These are phyloP conservation scores for Leptopilina drosophilae DNA, from an alignment of 2,888 invertebrate species.

Conservation along the genomic window DNA sequence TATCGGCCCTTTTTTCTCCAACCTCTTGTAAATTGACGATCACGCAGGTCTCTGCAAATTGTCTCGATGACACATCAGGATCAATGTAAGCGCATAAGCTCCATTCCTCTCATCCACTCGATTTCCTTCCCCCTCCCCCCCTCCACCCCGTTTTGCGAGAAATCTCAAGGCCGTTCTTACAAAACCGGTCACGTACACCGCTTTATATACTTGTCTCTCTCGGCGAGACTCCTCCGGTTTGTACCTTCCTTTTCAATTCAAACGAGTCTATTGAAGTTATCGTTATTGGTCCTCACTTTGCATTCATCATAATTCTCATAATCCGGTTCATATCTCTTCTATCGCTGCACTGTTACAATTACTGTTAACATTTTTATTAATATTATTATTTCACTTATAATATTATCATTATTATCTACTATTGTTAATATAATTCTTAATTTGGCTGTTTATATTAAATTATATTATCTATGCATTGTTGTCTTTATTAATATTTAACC, in stretches of 20 bases:
- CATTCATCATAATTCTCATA: background rate
- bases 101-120: slow-evolving; percentile 23
- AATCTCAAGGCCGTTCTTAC: slow-evolving; percentile 35
- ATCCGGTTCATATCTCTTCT: background rate
- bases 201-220: background rate
- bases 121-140: slow-evolving; percentile 29
- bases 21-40: slow-evolving; percentile 28
- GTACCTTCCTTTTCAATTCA: slow-evolving; percentile 31
- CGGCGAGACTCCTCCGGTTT: background rate
- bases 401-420: too few species aligned
- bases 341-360: background rate
- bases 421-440: too few species aligned
- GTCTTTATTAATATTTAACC: too few species aligned
- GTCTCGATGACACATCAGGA: slow-evolving; percentile 46
- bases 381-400: too few species aligned
- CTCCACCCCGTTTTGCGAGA: background rate
- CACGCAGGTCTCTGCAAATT: slow-evolving; percentile 46
- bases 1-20: slow-evolving; percentile 46
- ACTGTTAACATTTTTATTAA: background rate
- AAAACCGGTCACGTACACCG: slow-evolving; percentile 33
- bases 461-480: too few species aligned
- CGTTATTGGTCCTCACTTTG: slow-evolving; percentile 7
- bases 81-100: slow-evolving; percentile 8
- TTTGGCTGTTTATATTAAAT: too few species aligned
- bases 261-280: slow-evolving; percentile 19